Base-by-base conservation (phyloP, 2,797 vertebrate species). In the Oreortyx pictus region DNA sequence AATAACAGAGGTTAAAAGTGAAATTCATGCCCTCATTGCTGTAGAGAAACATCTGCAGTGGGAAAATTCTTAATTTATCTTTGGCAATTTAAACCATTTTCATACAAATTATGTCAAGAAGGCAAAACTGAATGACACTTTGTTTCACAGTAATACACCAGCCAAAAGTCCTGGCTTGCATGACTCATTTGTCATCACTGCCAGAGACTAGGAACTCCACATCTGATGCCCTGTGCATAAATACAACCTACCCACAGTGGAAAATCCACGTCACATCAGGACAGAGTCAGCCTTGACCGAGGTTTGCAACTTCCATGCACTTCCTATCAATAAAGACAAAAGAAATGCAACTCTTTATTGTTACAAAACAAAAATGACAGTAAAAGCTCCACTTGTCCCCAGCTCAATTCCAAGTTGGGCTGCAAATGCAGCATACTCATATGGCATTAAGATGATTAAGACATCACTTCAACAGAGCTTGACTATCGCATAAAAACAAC, bases 151-250 rank as follows among this genome's bases (percentile, higher is more conserved):
- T 57, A 84, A 83, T n/a, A 77, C 6, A 4, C 41, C 68, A 90
- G 75, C 61, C 87, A 88, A 88, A 95, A 95, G 73, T 68, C 61
- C 71, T 95, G 46, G 72, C 50, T 95, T 88, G 65, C 31, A 74
- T 19, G 68, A 65, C 86, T 96, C 78, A 88, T 68, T 95, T 97
- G 82, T 93, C 93, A 89, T 77, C 90, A 74, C 31, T 88, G 87
- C 33, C 89, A 87, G 94, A 94, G 89, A 96, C 86, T 88, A 92
- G 67, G 60, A 95, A 93, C 82, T 60, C 90, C 61, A 73, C 43
- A 41, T 83, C 79, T 65, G 47, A 88, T 73, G 56, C 44, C 86
- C 89, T 86, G 90, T 49, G 72, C 74, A 73, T 60, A 73, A 90
- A 90, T 81, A 73, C 74, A 57, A 88, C 31, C 65, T 74, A 87